Conservation (phyloP, 2,113 vertebrate species). For the Microcebus tavaratra region DNA sequence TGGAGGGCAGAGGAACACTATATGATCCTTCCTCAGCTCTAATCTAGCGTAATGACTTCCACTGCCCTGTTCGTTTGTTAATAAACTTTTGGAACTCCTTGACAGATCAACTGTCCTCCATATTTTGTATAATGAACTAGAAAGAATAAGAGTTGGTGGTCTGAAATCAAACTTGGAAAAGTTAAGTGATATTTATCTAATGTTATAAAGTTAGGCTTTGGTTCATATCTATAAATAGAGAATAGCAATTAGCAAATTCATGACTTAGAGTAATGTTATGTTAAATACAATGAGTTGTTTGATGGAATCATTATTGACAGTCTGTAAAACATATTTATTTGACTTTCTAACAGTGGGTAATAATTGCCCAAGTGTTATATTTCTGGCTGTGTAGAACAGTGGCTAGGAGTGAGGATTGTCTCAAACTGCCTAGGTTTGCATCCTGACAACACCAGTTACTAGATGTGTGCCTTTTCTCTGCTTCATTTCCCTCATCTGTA, state of each 20-base stretch:
- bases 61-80: neutral
- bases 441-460: neutral
- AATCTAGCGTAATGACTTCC: neutral
- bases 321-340: neutral
- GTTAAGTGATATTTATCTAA: neutral
- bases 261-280: neutral
- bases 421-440: neutral
- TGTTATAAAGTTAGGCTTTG: neutral
- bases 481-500: neutral
- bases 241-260: neutral
- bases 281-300: conserved; percentile 9
- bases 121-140: conserved; percentile 14
- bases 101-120: neutral
- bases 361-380: neutral
- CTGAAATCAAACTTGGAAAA: neutral
- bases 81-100: neutral
- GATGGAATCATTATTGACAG: neutral
- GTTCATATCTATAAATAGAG: neutral
- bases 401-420: neutral
- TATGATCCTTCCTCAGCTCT: neutral
- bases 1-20: conserved; percentile 6
- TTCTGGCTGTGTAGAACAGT: neutral
- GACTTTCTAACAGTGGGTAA: neutral
- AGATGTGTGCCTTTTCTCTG: neutral
- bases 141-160: neutral